These are phyloP conservation scores for Lucilia sericata DNA, from an alignment of 1,140 invertebrate species.

Conservation along the genomic window DNA sequence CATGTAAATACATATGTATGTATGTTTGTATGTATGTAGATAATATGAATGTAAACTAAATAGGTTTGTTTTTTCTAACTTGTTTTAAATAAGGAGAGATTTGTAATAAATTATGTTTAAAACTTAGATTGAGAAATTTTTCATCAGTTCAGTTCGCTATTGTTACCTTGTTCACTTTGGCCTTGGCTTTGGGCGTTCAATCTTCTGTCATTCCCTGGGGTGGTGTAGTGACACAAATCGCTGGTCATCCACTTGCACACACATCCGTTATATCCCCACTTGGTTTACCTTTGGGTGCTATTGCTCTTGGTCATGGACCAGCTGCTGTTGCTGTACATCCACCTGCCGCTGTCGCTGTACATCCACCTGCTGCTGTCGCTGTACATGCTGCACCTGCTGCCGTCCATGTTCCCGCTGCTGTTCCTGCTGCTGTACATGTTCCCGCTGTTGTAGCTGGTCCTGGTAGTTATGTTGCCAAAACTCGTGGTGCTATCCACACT, in stretches of 20 bases:
- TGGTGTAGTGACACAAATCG: slow-evolving; percentile 47
- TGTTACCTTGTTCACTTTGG: slow-evolving; percentile 60
- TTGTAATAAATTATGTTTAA: too few relatives aligned
- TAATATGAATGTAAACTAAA: too few relatives aligned
- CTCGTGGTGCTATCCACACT: slow-evolving; percentile 65
- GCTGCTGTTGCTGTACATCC: not conserved
- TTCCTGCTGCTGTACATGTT: slow-evolving; percentile 45
- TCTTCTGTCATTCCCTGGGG: slow-evolving; percentile 51
- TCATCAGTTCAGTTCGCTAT: slow-evolving; percentile 58
- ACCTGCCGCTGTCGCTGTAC: not conserved
- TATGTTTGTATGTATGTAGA: too few relatives aligned
- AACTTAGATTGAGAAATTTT: too few relatives aligned
- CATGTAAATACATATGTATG: too few relatives aligned
- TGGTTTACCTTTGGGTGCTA: not conserved
- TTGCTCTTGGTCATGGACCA: not conserved
- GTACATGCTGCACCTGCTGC: not conserved
- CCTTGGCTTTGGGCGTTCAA: slow-evolving; percentile 66
- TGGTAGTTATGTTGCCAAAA: slow-evolving; percentile 64
- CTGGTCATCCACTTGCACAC: slow-evolving; percentile 1
- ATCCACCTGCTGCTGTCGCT: not conserved
- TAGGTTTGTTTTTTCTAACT: too few relatives aligned
- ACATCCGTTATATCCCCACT: slow-evolving; percentile 8
- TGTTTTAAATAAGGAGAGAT: too few relatives aligned
- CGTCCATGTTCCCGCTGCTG: not conserved
- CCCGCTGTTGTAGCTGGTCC: not conserved